Conservation (phyloP, 2,888 invertebrate species). For the Chrysopilus asiliformis region DNA sequence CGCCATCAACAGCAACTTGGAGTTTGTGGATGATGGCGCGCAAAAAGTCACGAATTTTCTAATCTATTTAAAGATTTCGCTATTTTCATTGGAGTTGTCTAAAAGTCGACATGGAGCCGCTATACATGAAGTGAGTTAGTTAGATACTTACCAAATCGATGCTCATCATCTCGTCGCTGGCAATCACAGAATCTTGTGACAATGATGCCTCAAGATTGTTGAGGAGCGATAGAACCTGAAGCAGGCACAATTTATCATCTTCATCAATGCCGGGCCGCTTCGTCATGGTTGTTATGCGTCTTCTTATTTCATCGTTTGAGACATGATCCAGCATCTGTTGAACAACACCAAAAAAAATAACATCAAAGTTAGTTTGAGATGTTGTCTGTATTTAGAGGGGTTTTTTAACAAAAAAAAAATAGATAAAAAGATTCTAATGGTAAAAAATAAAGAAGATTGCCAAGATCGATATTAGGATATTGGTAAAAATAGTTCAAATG, state of each 20-base stretch:
- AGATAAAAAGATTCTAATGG: no score
- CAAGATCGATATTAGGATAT: no score
- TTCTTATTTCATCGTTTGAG: constrained; percentile 26
- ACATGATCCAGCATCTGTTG: constrained; percentile 18
- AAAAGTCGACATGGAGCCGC: neutral
- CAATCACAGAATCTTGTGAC: constrained; percentile 25
- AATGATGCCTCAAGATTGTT: constrained; percentile 44
- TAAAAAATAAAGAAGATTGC: no score
- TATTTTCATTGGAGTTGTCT: neutral
- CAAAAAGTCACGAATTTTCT: no score
- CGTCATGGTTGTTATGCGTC: constrained; percentile 22
- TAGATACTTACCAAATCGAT: constrained; percentile 30
- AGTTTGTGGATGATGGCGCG: no score
- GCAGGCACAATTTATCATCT: constrained; percentile 47
- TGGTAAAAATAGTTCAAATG: no score
- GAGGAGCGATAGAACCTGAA: constrained; percentile 47
- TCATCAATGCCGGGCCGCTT: constrained; percentile 29
- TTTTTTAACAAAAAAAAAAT: no score
- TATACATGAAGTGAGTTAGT: neutral
- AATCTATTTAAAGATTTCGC: no score
- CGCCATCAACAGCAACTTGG: no score
- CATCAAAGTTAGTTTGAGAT: no score
- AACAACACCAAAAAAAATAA: no score
- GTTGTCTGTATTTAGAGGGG: no score
- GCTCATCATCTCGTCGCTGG: constrained; percentile 42